Conservation (phyloP, 2,888 invertebrate genomes). For the Drosophila aldrichi region DNA sequence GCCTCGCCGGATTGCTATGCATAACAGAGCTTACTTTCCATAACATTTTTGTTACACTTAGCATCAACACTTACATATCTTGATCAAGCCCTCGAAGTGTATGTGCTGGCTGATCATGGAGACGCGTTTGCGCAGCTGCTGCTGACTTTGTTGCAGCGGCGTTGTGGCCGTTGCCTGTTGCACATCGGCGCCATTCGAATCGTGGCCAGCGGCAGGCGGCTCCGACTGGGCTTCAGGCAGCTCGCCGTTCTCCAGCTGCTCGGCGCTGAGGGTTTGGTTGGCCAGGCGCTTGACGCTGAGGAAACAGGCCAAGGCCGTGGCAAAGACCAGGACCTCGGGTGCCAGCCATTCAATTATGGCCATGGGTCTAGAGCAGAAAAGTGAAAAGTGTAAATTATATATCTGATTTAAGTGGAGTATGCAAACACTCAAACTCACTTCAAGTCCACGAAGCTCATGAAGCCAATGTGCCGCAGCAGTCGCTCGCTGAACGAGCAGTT, state of each 20-base stretch:
- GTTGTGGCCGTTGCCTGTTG: slow-evolving; percentile 69
- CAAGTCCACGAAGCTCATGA: slow-evolving; percentile 86
- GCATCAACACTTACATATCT: slow-evolving; percentile 76
- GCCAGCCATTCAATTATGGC: slow-evolving; percentile 90
- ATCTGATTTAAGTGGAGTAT: not conserved
- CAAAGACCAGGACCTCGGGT: slow-evolving; percentile 90
- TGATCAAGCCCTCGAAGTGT: slow-evolving; percentile 81
- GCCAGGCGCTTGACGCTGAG: slow-evolving; percentile 85
- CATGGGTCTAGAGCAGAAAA: slow-evolving; percentile 84
- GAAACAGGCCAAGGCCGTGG: slow-evolving; percentile 86
- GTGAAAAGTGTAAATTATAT: not conserved
- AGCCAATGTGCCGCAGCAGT: slow-evolving; percentile 87
- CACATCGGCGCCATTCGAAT: slow-evolving; percentile 61
- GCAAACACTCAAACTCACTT: slow-evolving; percentile 63
- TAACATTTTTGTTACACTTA: no score
- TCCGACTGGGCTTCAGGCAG: slow-evolving; percentile 51
- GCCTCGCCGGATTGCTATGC: no score
- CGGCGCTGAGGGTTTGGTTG: slow-evolving; percentile 55
- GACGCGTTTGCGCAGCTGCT: slow-evolving; percentile 65
- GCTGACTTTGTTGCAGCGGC: slow-evolving; percentile 67
- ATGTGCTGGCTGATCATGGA: slow-evolving; percentile 75
- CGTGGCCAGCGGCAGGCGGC: slow-evolving; percentile 24
- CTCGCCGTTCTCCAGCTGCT: slow-evolving; percentile 75
- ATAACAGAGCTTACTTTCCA: no score
- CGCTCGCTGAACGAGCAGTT: slow-evolving; percentile 83